A percentile compares a stretch with the other conserved stretches of the same genome.
These are phyloP conservation scores for Xiphorhynchus erythropygius DNA, from an alignment of 2,797 vertebrate species.

Conservation along the genomic window DNA sequence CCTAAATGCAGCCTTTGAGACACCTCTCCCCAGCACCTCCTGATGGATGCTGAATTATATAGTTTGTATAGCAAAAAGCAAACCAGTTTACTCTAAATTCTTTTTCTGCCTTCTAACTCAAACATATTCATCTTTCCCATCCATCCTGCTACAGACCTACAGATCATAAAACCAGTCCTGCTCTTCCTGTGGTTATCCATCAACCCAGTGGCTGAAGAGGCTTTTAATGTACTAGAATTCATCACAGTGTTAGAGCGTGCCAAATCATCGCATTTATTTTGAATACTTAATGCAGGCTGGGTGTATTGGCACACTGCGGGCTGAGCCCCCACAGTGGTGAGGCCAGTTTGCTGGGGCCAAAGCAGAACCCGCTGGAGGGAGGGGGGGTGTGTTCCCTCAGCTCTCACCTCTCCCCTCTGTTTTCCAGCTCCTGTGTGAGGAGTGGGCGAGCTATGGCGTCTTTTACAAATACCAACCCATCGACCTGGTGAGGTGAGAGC, in stretches of 20 bases:
- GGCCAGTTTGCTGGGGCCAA: background rate
- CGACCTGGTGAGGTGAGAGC: slow-evolving; percentile 89
- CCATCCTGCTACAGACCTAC: background rate
- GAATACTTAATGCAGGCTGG: background rate
- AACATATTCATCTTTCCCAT: background rate
- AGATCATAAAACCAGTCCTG: background rate
- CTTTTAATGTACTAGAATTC: background rate
- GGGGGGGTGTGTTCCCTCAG: background rate
- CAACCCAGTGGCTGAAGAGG: background rate
- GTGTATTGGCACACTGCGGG: background rate
- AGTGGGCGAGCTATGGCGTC: slow-evolving; percentile 94
- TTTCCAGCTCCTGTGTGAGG: slow-evolving; percentile 88
- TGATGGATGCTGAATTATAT: background rate
- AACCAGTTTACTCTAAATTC: background rate
- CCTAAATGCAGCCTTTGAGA: background rate
- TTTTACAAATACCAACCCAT: slow-evolving; percentile 98
- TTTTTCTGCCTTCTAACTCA: background rate
- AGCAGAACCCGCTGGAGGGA: background rate
- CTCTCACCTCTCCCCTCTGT: background rate
- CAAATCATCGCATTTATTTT: background rate
- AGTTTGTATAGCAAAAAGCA: background rate
- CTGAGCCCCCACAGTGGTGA: background rate
- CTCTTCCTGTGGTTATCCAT: background rate
- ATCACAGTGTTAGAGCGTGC: background rate
- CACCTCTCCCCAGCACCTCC: background rate